Evolutionary conservation across 2,113 vertebrate genomes (phyloP).

Genomic region (Blennius ocellaris): DNA sequence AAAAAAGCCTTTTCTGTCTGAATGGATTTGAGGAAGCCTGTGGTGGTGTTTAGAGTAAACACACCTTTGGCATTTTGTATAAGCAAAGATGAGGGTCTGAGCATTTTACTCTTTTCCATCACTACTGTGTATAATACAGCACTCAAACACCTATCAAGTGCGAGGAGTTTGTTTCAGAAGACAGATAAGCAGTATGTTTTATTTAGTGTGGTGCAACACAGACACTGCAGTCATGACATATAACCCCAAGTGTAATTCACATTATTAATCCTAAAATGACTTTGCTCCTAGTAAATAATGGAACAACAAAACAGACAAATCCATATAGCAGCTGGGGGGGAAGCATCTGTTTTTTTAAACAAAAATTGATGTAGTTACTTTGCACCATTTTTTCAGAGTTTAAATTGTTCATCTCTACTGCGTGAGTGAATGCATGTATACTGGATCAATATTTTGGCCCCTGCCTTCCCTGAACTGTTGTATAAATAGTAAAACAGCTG

Average conservation of each 20-base stretch:
- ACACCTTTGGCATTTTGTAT: conserved; percentile 59
- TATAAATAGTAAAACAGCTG: conserved; percentile 76
- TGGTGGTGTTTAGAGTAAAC: not conserved
- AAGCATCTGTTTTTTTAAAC: not conserved
- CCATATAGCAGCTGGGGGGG: not conserved
- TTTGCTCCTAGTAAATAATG: not conserved
- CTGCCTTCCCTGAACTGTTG: conserved; percentile 64
- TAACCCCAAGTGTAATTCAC: conserved; percentile 13
- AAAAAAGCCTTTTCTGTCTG: too few species aligned
- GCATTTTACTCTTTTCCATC: conserved; percentile 14
- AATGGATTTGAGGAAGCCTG: too few species aligned
- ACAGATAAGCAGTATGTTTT: conserved; percentile 6
- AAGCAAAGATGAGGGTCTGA: conserved; percentile 53
- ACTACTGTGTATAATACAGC: conserved; percentile 44
- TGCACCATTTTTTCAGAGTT: not conserved
- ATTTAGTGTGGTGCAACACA: conserved; percentile 25
- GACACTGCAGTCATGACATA: conserved; percentile 25
- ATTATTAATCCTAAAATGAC: conserved; percentile 34
- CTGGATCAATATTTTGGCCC: conserved; percentile 71
- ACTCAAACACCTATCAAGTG: conserved; percentile 7
- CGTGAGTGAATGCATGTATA: conserved; percentile 37
- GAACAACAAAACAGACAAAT: not conserved
- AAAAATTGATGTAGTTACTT: conserved; percentile 1
- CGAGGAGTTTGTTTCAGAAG: conserved; percentile 13
- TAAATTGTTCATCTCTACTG: conserved; percentile 16